These are phyloP conservation scores for Listronotus oregonensis DNA, from an alignment of 1,140 invertebrate species.

Conservation along the genomic window DNA sequence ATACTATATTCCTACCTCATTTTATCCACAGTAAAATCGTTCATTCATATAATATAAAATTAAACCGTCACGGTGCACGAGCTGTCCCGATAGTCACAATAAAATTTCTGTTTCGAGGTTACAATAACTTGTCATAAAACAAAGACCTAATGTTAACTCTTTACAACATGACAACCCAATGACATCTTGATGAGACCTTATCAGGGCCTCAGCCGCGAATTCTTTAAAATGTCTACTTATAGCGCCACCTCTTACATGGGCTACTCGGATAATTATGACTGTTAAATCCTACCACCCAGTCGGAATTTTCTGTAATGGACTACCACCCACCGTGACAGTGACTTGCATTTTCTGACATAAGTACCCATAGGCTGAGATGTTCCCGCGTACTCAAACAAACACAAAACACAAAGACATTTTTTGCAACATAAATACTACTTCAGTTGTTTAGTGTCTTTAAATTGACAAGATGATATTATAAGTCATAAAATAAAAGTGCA, in stretches of 20 bases:
- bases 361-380: background rate
- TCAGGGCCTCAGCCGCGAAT: constrained; percentile 19
- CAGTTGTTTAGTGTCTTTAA: no score
- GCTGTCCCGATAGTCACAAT: no score
- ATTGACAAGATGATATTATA: no score
- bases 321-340: constrained; percentile 22
- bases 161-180: constrained; percentile 1
- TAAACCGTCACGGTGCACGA: no score
- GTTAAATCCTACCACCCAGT: constrained; percentile 24
- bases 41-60: no score
- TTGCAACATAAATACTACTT: background rate
- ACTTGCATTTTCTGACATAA: constrained; percentile 11
- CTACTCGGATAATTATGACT: constrained; percentile 22
- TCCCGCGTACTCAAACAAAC: constrained; percentile 1
- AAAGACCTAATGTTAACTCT: constrained; percentile 9
- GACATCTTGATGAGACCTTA: constrained; percentile 25
- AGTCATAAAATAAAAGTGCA: no score
- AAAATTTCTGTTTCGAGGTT: no score
- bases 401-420: background rate
- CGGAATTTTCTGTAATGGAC: constrained; percentile 8
- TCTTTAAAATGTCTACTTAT: constrained; percentile 17
- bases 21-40: no score
- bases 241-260: constrained; percentile 23
- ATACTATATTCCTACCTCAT: no score
- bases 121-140: constrained; percentile 6